A percentile compares a stretch with the other conserved stretches of the same genome.
phyloP scores from a whole-genome alignment of 2,888 invertebrate species.

The Drosophila eohydei region DNA sequence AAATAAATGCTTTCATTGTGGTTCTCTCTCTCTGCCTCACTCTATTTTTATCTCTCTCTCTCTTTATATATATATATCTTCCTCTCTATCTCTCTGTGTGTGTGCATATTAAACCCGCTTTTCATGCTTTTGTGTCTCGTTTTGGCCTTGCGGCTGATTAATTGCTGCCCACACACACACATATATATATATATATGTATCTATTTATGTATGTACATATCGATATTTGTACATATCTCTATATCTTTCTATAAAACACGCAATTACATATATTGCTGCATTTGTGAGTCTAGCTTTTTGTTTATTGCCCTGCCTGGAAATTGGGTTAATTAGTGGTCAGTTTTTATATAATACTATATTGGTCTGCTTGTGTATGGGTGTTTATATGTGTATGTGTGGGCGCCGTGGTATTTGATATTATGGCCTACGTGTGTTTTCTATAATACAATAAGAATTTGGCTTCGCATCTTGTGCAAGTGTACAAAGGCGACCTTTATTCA shows the following conservation, averaged over 20 bases:
- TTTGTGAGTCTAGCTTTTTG: slow-evolving; percentile 40
- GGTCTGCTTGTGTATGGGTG: slow-evolving; percentile 10
- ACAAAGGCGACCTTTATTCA: background rate
- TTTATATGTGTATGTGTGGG: background rate
- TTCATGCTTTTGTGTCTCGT: slow-evolving; percentile 15
- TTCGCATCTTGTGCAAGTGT: background rate
- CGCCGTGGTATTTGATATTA: too few relatives aligned
- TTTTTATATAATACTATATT: slow-evolving; percentile 57
- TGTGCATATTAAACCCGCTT: slow-evolving; percentile 3
- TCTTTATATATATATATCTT: background rate
- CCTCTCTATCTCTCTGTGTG: background rate
- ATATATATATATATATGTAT: background rate
- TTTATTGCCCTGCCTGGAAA: slow-evolving; percentile 51
- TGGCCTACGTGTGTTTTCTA: background rate
- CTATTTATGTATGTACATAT: background rate
- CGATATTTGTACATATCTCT: background rate
- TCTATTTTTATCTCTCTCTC: background rate
- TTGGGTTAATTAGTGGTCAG: slow-evolving; percentile 76
- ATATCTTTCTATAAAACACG: slow-evolving; percentile 20
- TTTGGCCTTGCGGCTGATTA: slow-evolving; percentile 19
- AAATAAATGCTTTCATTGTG: slow-evolving; percentile 55
- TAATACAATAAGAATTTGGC: background rate
- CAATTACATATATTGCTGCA: slow-evolving; percentile 43
- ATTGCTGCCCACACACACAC: slow-evolving; percentile 13
- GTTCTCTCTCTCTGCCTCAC: background rate